These are phyloP conservation scores for Crotophaga sulcirostris DNA, from an alignment of 2,113 vertebrate species.

Conservation along the genomic window DNA sequence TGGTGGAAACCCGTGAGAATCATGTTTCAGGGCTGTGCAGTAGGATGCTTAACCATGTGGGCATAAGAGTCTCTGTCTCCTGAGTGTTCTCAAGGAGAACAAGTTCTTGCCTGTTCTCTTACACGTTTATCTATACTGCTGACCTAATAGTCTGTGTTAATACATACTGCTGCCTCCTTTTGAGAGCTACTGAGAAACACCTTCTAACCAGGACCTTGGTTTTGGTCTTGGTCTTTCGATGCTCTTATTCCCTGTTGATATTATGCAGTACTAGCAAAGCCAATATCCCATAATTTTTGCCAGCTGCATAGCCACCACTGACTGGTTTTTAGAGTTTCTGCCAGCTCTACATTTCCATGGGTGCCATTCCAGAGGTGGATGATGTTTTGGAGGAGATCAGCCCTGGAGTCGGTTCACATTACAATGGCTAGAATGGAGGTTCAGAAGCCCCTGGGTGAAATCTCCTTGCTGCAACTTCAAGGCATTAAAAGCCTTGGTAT, in stretches of 20 bases:
- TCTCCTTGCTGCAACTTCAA: not conserved
- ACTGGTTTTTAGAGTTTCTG: not conserved
- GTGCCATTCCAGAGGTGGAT: not conserved
- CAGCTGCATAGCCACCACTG: not conserved
- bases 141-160: not conserved
- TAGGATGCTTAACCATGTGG: not conserved
- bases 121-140: not conserved
- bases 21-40: not conserved
- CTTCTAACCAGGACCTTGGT: not conserved
- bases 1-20: not conserved
- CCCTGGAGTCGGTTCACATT: not conserved
- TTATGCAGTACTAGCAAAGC: not conserved
- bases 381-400: not conserved
- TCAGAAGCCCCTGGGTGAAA: not conserved
- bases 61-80: not conserved
- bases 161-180: not conserved
- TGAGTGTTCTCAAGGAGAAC: not conserved
- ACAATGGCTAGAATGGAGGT: not conserved
- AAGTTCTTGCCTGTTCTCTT: not conserved
- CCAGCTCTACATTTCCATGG: fast-evolving
- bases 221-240: not conserved
- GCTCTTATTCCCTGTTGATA: not conserved
- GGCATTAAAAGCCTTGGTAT: not conserved
- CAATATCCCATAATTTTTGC: not conserved
- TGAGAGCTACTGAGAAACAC: not conserved